Evolutionary conservation across 2,113 vertebrate genomes (phyloP).

Genomic region (Cynopterus brachyotis): DNA sequence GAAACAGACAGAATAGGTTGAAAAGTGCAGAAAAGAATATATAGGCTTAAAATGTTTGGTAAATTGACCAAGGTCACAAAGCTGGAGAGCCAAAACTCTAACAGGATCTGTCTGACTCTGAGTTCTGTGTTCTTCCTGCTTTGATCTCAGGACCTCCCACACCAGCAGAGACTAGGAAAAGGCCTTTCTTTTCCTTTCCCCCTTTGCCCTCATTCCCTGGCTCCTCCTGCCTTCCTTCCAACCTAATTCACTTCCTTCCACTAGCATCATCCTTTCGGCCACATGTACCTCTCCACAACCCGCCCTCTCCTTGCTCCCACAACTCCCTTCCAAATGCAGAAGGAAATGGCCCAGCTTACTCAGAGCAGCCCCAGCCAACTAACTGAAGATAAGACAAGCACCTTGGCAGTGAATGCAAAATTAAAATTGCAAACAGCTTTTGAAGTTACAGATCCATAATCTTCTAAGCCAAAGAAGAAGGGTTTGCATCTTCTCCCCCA

Average conservation of each 20-base stretch:
- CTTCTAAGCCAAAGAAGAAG: constrained; percentile 62
- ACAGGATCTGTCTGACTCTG: not conserved
- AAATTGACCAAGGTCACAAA: not conserved
- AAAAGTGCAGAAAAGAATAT: not conserved
- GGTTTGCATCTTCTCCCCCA: constrained; percentile 35
- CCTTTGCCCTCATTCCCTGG: not conserved
- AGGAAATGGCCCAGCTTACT: constrained; percentile 46
- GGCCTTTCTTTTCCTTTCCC: not conserved
- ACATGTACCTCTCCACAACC: not conserved
- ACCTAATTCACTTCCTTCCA: not conserved
- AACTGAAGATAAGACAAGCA: constrained; percentile 69
- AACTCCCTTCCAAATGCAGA: not conserved
- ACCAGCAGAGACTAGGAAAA: not conserved
- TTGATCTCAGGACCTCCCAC: too few species aligned
- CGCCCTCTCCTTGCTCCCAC: not conserved
- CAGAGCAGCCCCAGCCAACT: constrained; percentile 34
- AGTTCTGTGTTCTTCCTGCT: not conserved
- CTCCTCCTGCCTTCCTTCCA: not conserved
- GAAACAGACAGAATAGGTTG: not conserved
- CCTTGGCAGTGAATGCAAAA: constrained; percentile 65
- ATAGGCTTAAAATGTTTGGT: fast-evolving
- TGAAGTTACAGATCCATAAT: constrained; percentile 66
- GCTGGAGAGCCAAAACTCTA: not conserved
- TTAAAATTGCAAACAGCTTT: constrained; percentile 71
- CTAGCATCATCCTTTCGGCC: not conserved